A percentile compares a stretch with the other conserved stretches of the same genome.
phyloP scores from a whole-genome alignment of 64 coral and sea anemone species.

The Orbicella faveolata region DNA sequence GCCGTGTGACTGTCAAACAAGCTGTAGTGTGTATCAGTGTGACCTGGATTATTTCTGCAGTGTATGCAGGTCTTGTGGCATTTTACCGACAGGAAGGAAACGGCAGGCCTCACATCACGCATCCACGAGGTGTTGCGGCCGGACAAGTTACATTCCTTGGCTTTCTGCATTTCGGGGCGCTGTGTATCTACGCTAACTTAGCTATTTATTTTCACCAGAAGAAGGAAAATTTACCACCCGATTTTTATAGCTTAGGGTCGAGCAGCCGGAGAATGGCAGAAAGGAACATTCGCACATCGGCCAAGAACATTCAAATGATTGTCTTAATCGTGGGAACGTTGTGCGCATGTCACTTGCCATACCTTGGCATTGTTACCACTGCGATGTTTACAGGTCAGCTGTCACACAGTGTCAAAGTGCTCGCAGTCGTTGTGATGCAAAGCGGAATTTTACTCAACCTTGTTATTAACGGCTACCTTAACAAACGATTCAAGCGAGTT shows the following conservation, averaged over 20 bases:
- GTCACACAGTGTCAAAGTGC: conserved; percentile 13
- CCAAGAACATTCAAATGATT: conserved; percentile 62
- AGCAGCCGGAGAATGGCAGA: conserved; percentile 36
- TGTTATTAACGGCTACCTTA: conserved; percentile 50
- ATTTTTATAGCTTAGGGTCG: conserved; percentile 64
- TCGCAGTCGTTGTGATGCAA: background rate
- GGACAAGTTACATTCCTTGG: conserved; percentile 49
- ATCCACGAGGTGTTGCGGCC: conserved; percentile 26
- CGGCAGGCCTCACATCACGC: no score
- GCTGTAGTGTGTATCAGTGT: background rate
- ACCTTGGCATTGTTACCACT: conserved; percentile 11
- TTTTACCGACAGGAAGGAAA: background rate
- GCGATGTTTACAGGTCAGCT: conserved; percentile 68
- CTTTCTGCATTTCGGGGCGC: conserved; percentile 10
- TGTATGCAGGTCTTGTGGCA: conserved; percentile 26
- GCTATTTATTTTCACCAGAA: conserved; percentile 42
- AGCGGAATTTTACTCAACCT: conserved; percentile 29
- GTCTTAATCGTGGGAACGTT: conserved; percentile 17
- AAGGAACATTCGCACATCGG: conserved; percentile 29
- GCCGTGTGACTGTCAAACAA: conserved; percentile 8
- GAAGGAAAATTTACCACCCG: conserved; percentile 32
- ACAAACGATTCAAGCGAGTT: conserved; percentile 43
- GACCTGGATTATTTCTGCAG: conserved; percentile 32
- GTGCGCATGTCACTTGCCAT: conserved; percentile 34
- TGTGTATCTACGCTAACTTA: conserved; percentile 28